Evolutionary conservation across 2,113 vertebrate species (phyloP), one percentile per base, ranked within the genome.

Genomic region (Mobula hypostoma): DNA sequence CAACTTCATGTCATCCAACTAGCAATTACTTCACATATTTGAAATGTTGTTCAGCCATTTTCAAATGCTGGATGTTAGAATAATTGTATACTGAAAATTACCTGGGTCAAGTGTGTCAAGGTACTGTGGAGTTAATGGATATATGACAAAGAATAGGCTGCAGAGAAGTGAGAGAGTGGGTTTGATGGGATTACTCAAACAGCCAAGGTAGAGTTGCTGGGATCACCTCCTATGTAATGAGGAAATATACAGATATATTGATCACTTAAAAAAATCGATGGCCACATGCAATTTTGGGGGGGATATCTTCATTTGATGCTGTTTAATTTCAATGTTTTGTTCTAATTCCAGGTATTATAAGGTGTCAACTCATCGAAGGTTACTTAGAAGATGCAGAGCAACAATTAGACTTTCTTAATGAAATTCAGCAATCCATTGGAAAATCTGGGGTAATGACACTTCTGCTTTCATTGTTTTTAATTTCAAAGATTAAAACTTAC

Each of bases 361-460:
- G 95, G 24, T 98, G 99, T 95, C 98, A 99, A 91, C 95, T 99
- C 94, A 96, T 97, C 61, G 98, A 99, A 95, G 98, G 97, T 3
- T 97, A 98, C 0, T 94, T 99, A 88, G 97, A 99, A 72, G 98
- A 99, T 0, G 99, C 98, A n/a, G 98, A 98, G 94, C 98, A 99
- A 94, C 99, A 99, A 94, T 94, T 99, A 94, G 98, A 99, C 95
- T 99, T 99, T 95, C 97, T 99, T 70, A 97, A 97, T 94, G 98
- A 98, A 97, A 97, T 99, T 96, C 98, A 99, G 48, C 98, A 98
- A 85, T 98, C 98, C 66, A 97, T 99, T 95, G 98, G 98, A 94
- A 99, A 98, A 97, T 98, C 98, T 79, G 98, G 96, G 96, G 98
- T 99, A 96, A 95, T 94, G 63, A 29, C 29, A 19, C 32, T 63